Conservation (phyloP, 2,888 invertebrate genomes). For the Aleiodes alternator region DNA sequence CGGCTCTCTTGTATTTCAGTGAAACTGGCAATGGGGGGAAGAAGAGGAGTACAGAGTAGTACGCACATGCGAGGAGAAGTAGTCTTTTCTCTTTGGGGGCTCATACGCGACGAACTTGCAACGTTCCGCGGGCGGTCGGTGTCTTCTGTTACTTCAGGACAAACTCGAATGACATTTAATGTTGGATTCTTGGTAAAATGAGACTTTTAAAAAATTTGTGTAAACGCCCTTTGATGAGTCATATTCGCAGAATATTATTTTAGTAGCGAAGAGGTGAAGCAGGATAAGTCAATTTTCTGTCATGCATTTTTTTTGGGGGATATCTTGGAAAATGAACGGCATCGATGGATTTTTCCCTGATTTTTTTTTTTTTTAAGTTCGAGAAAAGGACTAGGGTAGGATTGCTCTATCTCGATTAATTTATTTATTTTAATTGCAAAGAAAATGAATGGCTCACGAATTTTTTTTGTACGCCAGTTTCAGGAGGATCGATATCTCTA, state of each 20-base stretch:
- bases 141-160: conserved; percentile 21
- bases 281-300: too few species aligned
- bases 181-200: conserved; percentile 30
- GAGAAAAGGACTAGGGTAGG: too few species aligned
- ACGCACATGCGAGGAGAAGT: conserved; percentile 19
- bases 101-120: conserved; percentile 33
- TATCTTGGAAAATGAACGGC: too few species aligned
- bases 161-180: conserved; percentile 40
- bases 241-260: neutral
- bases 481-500: too few species aligned
- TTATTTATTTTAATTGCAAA: too few species aligned
- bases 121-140: conserved; percentile 42
- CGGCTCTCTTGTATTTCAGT: conserved; percentile 41
- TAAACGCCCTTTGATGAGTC: conserved; percentile 15
- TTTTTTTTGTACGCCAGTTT: too few species aligned
- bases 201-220: neutral
- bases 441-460: too few species aligned
- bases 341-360: too few species aligned
- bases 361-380: too few species aligned
- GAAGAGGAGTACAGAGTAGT: neutral
- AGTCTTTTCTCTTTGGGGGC: conserved; percentile 7
- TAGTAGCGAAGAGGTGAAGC: neutral
- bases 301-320: too few species aligned
- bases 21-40: conserved; percentile 15
- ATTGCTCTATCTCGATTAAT: too few species aligned